These are phyloP conservation scores for Cyrtodaria siliqua DNA, from an alignment of 2,888 invertebrate species.

Conservation along the genomic window DNA sequence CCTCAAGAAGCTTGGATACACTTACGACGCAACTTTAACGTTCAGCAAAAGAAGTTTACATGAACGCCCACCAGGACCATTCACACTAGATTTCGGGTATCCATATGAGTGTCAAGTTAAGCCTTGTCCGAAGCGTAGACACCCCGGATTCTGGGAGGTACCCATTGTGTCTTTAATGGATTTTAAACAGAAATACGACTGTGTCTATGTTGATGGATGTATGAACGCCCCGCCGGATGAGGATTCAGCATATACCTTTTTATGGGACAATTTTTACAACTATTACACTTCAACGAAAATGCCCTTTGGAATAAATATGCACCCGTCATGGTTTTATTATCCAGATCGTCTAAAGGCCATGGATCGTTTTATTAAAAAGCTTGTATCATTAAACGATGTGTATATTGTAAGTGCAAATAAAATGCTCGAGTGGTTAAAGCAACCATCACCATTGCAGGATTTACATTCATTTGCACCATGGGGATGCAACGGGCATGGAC, in stretches of 20 bases:
- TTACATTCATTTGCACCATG: constrained; percentile 77
- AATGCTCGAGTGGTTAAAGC: constrained; percentile 79
- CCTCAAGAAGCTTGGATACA: constrained; percentile 70
- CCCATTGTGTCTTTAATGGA: constrained; percentile 88
- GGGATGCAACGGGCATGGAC: constrained; percentile 69
- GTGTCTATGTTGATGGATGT: constrained; percentile 82
- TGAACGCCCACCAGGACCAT: constrained; percentile 88
- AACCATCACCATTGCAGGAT: constrained; percentile 72
- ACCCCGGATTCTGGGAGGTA: constrained; percentile 89
- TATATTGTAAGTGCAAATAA: constrained; percentile 76
- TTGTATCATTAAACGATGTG: constrained; percentile 79
- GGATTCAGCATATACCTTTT: constrained; percentile 86
- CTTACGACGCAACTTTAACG: constrained; percentile 80
- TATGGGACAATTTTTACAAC: constrained; percentile 92
- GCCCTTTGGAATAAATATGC: constrained; percentile 94
- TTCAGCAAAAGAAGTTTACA: constrained; percentile 68
- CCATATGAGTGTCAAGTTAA: constrained; percentile 80
- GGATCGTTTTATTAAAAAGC: constrained; percentile 78
- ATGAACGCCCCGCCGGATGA: constrained; percentile 78
- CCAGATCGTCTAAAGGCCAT: constrained; percentile 78
- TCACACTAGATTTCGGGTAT: constrained; percentile 92
- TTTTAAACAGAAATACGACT: constrained; percentile 76
- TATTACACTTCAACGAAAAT: constrained; percentile 90
- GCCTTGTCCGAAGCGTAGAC: constrained; percentile 76
- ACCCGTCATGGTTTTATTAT: constrained; percentile 89